Evolutionary conservation across 2,797 vertebrate species (phyloP).

Genomic region (Microcaecilia unicolor): DNA sequence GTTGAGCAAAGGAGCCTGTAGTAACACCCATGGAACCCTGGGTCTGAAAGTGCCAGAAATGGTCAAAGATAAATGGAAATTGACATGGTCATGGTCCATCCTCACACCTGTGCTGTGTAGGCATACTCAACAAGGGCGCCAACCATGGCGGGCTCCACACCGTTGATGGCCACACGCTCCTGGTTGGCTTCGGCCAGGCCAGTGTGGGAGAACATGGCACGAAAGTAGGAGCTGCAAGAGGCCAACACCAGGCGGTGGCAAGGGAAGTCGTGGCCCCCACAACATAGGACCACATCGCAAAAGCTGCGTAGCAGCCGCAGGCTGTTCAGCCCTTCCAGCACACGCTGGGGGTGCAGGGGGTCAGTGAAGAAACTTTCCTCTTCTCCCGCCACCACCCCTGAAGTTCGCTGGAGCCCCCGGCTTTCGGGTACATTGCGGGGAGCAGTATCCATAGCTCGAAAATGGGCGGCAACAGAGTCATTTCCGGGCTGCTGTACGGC

Average conservation of each 20-base stretch:
- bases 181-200: slow-evolving; percentile 68
- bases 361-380: slow-evolving; percentile 68
- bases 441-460: slow-evolving; percentile 10
- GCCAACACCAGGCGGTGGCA: slow-evolving; percentile 70
- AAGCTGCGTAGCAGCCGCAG: slow-evolving; percentile 66
- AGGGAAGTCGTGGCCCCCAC: slow-evolving; percentile 68
- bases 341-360: slow-evolving; percentile 53
- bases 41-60: no score
- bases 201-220: slow-evolving; percentile 71
- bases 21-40: no score
- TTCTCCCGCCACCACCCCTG: no score
- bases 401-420: background rate
- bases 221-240: slow-evolving; percentile 71
- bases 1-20: no score
- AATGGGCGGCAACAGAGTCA: no score
- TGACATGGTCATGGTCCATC: no score
- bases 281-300: slow-evolving; percentile 71
- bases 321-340: slow-evolving; percentile 67
- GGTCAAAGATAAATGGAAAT: no score
- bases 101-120: slow-evolving; percentile 66
- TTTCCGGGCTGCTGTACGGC: no score
- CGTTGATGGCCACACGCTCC: slow-evolving; percentile 67
- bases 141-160: slow-evolving; percentile 69
- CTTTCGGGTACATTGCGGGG: slow-evolving; percentile 29
- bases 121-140: slow-evolving; percentile 68